phyloP scores from a whole-genome alignment of 2,797 vertebrate species.

The Sebastes kiyomatsui region DNA sequence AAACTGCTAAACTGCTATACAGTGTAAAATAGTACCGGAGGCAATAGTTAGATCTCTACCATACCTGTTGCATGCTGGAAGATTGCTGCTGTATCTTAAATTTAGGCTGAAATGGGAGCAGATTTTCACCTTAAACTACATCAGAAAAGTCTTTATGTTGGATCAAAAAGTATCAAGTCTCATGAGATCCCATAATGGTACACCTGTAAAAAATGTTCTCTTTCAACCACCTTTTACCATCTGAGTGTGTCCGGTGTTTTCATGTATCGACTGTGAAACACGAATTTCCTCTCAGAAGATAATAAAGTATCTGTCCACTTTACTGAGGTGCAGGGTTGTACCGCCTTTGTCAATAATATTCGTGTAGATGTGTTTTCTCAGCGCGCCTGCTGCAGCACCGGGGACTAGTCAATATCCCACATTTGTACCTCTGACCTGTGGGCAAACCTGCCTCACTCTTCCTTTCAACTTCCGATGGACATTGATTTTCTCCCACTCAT shows the following conservation, averaged over 20 bases:
- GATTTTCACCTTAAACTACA: not conserved
- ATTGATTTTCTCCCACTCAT: constrained; percentile 68
- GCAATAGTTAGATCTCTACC: not conserved
- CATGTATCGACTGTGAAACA: constrained; percentile 59
- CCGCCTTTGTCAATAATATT: constrained; percentile 72
- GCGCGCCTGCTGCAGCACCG: constrained; percentile 33
- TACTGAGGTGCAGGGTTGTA: constrained; percentile 42
- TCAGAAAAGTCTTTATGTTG: not conserved
- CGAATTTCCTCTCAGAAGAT: constrained; percentile 67
- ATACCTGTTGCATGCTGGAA: not conserved
- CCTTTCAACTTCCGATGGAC: constrained; percentile 69
- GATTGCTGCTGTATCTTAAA: not conserved
- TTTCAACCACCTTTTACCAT: not conserved
- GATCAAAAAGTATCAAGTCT: constrained; percentile 3
- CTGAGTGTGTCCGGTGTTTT: constrained; percentile 36
- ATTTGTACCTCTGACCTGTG: constrained; percentile 71
- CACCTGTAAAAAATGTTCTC: not conserved
- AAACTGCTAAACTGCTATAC: not conserved
- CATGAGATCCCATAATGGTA: constrained; percentile 7
- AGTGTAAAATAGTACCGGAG: not conserved
- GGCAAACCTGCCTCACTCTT: constrained; percentile 58
- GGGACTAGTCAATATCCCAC: constrained; percentile 71
- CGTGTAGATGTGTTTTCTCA: constrained; percentile 68
- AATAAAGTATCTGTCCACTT: constrained; percentile 74
- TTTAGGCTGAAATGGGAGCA: not conserved